phyloP scores from a whole-genome alignment of 1,140 invertebrate species.

The Conus betulinus region DNA sequence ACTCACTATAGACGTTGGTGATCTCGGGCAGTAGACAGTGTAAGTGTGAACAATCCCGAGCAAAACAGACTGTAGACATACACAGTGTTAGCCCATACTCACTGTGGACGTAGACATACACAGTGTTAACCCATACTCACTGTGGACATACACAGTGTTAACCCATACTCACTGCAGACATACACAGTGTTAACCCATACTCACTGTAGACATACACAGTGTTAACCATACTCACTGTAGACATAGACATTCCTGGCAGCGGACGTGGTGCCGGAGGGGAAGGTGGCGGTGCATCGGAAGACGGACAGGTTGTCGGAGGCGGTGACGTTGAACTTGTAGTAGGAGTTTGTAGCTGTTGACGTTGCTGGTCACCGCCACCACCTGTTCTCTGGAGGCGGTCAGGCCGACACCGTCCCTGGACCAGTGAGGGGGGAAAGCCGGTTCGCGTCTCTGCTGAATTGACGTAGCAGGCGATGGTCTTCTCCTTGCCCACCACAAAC shows the following conservation, averaged over 20 bases:
- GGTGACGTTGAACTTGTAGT: neutral
- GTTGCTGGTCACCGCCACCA: neutral
- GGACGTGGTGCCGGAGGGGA: neutral
- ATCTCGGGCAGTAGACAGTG: too few species aligned
- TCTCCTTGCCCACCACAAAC: constrained; percentile 3
- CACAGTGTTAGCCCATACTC: too few species aligned
- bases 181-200: too few species aligned
- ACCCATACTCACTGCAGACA: too few species aligned
- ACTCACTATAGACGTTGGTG: too few species aligned
- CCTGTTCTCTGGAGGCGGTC: neutral
- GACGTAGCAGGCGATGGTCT: constrained; percentile 13
- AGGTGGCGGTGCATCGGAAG: neutral
- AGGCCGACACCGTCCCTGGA: neutral
- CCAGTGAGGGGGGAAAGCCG: neutral
- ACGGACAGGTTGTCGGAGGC: neutral
- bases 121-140: too few species aligned
- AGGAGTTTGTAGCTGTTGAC: neutral
- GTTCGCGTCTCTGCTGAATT: neutral
- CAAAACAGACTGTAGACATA: too few species aligned
- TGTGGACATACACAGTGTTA: too few species aligned
- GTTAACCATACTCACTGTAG: constrained; percentile 10
- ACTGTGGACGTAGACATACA: too few species aligned
- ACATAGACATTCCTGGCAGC: neutral
- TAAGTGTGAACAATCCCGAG: too few species aligned
- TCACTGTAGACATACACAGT: too few species aligned